Base-by-base conservation (phyloP, 2,888 invertebrate genomes). In the Eupithecia subfuscata region DNA sequence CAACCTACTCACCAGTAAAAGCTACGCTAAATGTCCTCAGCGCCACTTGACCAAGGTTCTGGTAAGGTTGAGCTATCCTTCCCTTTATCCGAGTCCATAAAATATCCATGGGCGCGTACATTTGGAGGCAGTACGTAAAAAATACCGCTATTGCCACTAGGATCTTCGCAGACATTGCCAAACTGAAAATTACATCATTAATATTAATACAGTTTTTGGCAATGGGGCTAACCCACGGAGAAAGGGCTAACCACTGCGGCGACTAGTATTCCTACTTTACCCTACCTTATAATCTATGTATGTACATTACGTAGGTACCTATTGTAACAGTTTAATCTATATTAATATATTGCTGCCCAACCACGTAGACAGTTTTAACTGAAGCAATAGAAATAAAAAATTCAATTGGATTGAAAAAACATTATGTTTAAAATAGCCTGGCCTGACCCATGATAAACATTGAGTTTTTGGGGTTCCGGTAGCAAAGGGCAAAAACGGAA, bases 81-180 rank as follows among this genome's bases (percentile, higher is more conserved):
- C 82, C 84, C 73, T 95, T 91, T 11, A 98, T 88, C 74, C 96
- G 95, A 11, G 96, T 96, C 97, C 98, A 98, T 68, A 99, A 96
- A 69, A 99, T 98, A 71, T 98, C 97, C 92, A 98, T 96, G 0
- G 99, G 98, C 0, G 99, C 98, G 89, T 98, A 99, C 93, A 98
- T 98, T 93, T 99, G 99, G 0, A 99, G 95, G 72, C 98, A 98
- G 87, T 98, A 99, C 0, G 99, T 98, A 87, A 99, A 97, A 82
- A 99, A 97, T 30, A 99, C 98, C 0, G 99, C 98, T 0, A 97
- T 82, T 0, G 98, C 97, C 85, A 99, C 98, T 77, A 98, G 93
- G 4, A 98, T 86, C 89, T 98, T 97, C 0, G 98, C 98, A 1
- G 95, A 87, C 87, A 98, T 96, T 1, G 97, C 98, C 75, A 96